A percentile compares a stretch with the other conserved stretches of the same genome.
Evolutionary conservation across 2,797 vertebrate species (phyloP).

Genomic region (Artibeus jamaicensis): DNA sequence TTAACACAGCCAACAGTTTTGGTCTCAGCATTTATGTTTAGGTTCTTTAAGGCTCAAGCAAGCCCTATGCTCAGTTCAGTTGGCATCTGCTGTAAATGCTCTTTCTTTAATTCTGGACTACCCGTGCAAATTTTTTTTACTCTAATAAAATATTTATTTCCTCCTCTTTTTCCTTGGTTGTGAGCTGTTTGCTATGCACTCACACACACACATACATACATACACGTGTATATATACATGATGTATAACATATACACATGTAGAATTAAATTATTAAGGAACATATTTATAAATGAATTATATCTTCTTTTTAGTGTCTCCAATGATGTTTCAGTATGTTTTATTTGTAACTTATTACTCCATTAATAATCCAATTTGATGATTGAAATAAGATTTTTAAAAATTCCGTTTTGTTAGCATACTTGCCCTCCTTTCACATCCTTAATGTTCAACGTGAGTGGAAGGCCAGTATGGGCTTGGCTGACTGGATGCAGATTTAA

Average conservation of each 20-base stretch:
- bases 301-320: background rate
- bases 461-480: background rate
- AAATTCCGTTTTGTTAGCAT: background rate
- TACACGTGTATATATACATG: background rate
- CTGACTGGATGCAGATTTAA: conserved; percentile 53
- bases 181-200: background rate
- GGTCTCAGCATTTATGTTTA: conserved; percentile 11
- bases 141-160: background rate
- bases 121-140: background rate
- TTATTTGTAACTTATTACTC: conserved; percentile 18
- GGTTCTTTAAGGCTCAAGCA: background rate
- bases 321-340: background rate
- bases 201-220: too few species aligned
- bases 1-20: background rate
- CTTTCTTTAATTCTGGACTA: background rate
- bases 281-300: background rate
- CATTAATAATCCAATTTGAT: conserved; percentile 14
- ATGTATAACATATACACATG: background rate
- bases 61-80: background rate
- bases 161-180: background rate
- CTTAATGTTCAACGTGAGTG: conserved; percentile 33
- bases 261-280: conserved; percentile 1
- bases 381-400: conserved; percentile 28
- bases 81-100: background rate
- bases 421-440: background rate